Base-by-base conservation (phyloP, 2,888 invertebrate genomes). In the Harpalus rufipes region DNA sequence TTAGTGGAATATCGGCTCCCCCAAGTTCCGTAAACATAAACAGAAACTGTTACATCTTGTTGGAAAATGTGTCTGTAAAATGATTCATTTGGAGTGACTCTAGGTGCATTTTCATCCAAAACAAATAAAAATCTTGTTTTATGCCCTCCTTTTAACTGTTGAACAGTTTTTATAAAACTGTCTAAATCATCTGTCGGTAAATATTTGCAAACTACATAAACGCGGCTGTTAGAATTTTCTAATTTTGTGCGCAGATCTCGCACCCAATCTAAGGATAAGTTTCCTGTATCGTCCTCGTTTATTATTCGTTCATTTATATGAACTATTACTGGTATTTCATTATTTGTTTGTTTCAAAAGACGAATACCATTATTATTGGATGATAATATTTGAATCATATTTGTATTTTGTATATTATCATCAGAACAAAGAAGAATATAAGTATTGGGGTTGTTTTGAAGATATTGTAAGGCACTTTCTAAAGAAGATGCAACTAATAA, bases 11-110 rank as follows among this genome's bases (percentile, higher is more conserved):
- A 78, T 21, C 58, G 87, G 86, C n/a, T 59, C 7, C 61, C 61
- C 80, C 80, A 80, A 10, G 7, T 7, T 6, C 90, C 94, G 88
- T 95, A 92, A 87, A 94, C 93, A 86, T 93, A 93, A 32, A 99
- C 94, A 88, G 97, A 97, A 78, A 97, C 91, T 1, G 95, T 94
- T 86, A 99, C 90, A 89, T 97, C 96, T 87, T 95, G 93, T 39
- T 93, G 92, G 6, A 95, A 90, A 86, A 96, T 95, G 5, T 92
- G 91, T 59, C 93, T 92, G 89, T 95, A 96, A 63, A 96, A 91
- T 3, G 94, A 92, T 89, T 94, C 89, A 8, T 93, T 92, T 1
- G 94, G 90, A 86, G 94, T 93, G 87, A 96, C 95, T 1, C 92
- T 90, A 0, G 95, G 95, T 0, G 95, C 94, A 86, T 92, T 89